Evolutionary conservation across 1,140 invertebrate species (phyloP).

Genomic region (Heliconius nattereri): DNA sequence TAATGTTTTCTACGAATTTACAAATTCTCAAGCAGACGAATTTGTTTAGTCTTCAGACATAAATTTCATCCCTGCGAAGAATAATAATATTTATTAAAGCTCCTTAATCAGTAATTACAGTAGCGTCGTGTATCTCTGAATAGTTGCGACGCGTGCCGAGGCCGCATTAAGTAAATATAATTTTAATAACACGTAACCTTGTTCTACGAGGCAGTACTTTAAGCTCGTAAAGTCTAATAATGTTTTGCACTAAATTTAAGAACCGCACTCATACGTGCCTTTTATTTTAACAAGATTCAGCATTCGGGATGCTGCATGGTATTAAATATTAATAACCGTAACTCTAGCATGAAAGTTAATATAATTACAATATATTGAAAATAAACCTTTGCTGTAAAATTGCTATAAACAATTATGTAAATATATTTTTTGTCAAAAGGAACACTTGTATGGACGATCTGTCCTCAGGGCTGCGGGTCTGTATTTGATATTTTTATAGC

Average conservation of each 20-base stretch:
- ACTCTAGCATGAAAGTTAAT: not conserved
- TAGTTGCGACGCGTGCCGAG: conserved; percentile 28
- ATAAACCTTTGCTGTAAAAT: not conserved
- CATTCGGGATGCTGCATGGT: not conserved
- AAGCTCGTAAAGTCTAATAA: conserved; percentile 44
- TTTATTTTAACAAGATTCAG: conserved; percentile 31
- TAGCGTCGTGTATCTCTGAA: conserved; percentile 26
- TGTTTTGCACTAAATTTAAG: conserved; percentile 41
- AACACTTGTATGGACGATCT: conserved; percentile 13
- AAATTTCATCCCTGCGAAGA: no score
- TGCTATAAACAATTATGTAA: conserved; percentile 15
- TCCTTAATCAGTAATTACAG: not conserved
- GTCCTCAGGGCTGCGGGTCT: conserved; percentile 47
- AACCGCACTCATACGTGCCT: conserved; percentile 38
- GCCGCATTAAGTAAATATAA: conserved; percentile 39
- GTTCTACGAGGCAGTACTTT: conserved; percentile 37
- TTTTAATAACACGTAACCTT: conserved; percentile 38
- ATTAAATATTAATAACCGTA: not conserved
- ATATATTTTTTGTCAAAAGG: conserved; percentile 7
- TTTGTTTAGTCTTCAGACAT: no score
- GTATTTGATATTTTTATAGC: conserved; percentile 77
- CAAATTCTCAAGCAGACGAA: no score
- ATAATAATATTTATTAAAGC: conserved; percentile 5
- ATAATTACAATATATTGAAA: conserved; percentile 6
- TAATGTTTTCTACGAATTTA: no score